Evolutionary conservation across 2,113 vertebrate species (phyloP), one percentile per base, ranked within the genome.

Genomic region (Chaetodon auriga): DNA sequence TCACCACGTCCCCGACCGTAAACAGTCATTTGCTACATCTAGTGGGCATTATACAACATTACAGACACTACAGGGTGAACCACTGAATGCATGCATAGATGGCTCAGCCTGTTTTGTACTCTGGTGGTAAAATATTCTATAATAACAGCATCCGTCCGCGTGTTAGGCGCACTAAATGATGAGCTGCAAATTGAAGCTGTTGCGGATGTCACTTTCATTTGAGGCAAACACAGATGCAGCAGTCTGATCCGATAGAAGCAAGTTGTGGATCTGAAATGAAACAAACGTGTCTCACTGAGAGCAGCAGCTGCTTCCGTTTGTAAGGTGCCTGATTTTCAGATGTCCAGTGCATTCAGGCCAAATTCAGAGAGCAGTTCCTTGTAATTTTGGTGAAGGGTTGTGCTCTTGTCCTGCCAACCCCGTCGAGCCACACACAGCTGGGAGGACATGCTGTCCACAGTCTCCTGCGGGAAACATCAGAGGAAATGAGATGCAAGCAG

Each of bases 281-380:
- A 72, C 43, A 86, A 82, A 54, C 43, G 72, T 46, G 43, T 66
- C 64, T 62, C 58, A 23, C 19, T 46, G 55, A 43, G 66, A 65
- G 21, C 43, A 64, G 36, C 64, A 43, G 36, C 48, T 81, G 68
- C 41, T 81, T 3, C 30, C 30, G 30, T 30, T 43, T 30, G 18
- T 58, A 4, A 60, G 30, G 41, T 46, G 7, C n/a, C 48, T 49
- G 35, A 53, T 49, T 41, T 0, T 93, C 81, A 92, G 1, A 95
- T 87, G 76, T 95, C 85, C 79, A 91, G 81, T 3, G 92, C 89
- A 30, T 74, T 96, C 80, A 97, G 93, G 25, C 95, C 90, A 41
- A 95, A 95, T 14, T 96, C 94, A 48, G 51, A 36, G 5, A 97
- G 92, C 77, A 61, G 76, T 6, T 94, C 81, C 89, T 94, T 95